These are phyloP conservation scores for Dunckerocampus dactyliophorus DNA, from an alignment of 2,113 vertebrate species.

Conservation along the genomic window DNA sequence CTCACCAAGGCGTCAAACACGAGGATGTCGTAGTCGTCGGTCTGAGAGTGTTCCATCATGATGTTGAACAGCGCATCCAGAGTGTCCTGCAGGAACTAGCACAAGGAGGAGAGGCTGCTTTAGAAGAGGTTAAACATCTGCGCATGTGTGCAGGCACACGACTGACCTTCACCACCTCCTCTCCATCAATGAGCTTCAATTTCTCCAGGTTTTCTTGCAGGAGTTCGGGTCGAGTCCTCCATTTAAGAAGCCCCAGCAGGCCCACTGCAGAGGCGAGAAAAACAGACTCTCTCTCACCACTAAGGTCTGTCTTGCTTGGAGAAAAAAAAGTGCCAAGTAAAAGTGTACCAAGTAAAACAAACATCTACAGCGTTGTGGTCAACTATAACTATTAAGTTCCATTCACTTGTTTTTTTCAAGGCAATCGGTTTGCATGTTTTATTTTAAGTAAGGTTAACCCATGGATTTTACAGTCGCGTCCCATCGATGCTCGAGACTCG, in stretches of 20 bases:
- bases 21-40: conserved; percentile 91
- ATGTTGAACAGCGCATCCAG: conserved; percentile 96
- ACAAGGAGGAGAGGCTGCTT: background rate
- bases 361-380: no score
- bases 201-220: conserved; percentile 91
- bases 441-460: no score
- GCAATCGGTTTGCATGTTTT: no score
- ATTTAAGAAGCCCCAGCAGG: conserved; percentile 90
- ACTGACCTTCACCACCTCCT: conserved; percentile 94
- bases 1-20: conserved; percentile 98
- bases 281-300: background rate
- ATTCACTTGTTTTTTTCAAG: no score
- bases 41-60: conserved; percentile 98
- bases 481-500: no score
- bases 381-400: no score
- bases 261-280: conserved; percentile 74
- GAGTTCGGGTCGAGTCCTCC: conserved; percentile 89
- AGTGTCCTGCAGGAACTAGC: conserved; percentile 92
- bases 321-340: no score
- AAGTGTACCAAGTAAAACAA: no score
- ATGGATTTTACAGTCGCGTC: no score
- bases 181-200: conserved; percentile 93
- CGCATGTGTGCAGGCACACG: background rate
- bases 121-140: background rate
- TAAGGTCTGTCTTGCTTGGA: background rate